phyloP scores from a whole-genome alignment of 2,888 invertebrate genomes.

The Salticus scenicus region DNA sequence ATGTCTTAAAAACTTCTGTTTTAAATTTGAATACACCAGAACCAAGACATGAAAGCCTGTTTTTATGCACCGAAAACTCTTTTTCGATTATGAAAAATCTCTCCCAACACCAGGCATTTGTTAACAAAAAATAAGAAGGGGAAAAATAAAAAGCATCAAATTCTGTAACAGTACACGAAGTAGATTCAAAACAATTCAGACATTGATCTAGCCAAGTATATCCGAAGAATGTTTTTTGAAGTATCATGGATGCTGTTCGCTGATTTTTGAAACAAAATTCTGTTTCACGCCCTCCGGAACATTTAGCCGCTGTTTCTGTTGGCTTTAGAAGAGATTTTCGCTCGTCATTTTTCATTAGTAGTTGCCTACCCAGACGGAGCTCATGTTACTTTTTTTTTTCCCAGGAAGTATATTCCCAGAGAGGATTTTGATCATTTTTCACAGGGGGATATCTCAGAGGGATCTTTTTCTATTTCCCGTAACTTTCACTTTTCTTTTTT shows the following conservation, averaged over 20 bases:
- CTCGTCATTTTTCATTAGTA: slow-evolving; percentile 55
- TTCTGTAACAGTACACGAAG: neutral
- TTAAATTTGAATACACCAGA: neutral
- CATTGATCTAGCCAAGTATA: slow-evolving; percentile 2
- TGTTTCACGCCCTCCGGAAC: slow-evolving; percentile 14
- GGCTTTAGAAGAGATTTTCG: slow-evolving; percentile 16
- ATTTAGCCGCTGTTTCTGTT: slow-evolving; percentile 1
- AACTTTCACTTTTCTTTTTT: neutral
- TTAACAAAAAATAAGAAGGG: neutral
- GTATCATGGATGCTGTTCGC: neutral
- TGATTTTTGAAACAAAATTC: slow-evolving; percentile 27
- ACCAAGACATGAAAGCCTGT: too few relatives aligned
- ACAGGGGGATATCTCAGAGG: neutral
- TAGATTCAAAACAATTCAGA: slow-evolving; percentile 15
- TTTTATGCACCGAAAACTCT: neutral
- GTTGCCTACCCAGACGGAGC: slow-evolving; percentile 23
- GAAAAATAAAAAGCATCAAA: slow-evolving; percentile 6
- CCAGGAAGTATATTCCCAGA: slow-evolving; percentile 18
- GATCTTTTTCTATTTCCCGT: neutral
- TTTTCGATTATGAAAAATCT: neutral
- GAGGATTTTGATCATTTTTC: slow-evolving; percentile 15
- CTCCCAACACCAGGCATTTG: neutral
- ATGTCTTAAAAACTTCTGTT: neutral
- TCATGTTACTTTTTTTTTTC: slow-evolving; percentile 22
- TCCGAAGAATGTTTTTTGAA: neutral